Evolutionary conservation across 2,888 invertebrate species (phyloP).

Genomic region (Tyria jacobaeae): DNA sequence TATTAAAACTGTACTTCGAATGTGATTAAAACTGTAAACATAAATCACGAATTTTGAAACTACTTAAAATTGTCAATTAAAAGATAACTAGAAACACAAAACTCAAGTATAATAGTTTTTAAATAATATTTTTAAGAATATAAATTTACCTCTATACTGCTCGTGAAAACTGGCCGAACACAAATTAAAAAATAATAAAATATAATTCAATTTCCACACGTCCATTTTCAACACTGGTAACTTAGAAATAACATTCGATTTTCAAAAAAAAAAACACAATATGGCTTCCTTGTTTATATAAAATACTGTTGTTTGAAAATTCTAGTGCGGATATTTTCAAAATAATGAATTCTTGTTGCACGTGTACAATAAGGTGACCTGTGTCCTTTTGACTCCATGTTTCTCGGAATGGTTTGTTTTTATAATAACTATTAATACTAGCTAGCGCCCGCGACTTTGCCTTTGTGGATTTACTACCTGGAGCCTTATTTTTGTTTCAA

Average conservation of each 20-base stretch:
- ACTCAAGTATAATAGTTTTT: not conserved
- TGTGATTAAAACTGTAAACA: too few relatives aligned
- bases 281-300: slow-evolving; percentile 22
- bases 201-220: slow-evolving; percentile 23
- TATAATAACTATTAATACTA: not conserved
- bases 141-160: slow-evolving; percentile 71
- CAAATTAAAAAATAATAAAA: slow-evolving; percentile 42
- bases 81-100: too few relatives aligned
- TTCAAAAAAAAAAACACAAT: slow-evolving; percentile 16
- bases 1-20: too few relatives aligned
- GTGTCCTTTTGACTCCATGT: not conserved
- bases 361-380: slow-evolving; percentile 1
- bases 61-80: too few relatives aligned
- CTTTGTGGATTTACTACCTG: not conserved
- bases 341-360: slow-evolving; percentile 31
- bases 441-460: not conserved
- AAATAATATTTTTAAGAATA: not conserved
- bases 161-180: slow-evolving; percentile 71
- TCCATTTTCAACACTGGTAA: slow-evolving; percentile 14
- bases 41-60: too few relatives aligned
- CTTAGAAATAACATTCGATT: slow-evolving; percentile 11
- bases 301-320: slow-evolving; percentile 30
- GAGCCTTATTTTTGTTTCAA: not conserved
- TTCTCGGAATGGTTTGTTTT: not conserved
- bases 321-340: slow-evolving; percentile 31